A percentile compares a stretch with the other conserved stretches of the same genome.
These are phyloP conservation scores for Plagodis pulveraria DNA, from an alignment of 2,888 invertebrate species.

Conservation along the genomic window DNA sequence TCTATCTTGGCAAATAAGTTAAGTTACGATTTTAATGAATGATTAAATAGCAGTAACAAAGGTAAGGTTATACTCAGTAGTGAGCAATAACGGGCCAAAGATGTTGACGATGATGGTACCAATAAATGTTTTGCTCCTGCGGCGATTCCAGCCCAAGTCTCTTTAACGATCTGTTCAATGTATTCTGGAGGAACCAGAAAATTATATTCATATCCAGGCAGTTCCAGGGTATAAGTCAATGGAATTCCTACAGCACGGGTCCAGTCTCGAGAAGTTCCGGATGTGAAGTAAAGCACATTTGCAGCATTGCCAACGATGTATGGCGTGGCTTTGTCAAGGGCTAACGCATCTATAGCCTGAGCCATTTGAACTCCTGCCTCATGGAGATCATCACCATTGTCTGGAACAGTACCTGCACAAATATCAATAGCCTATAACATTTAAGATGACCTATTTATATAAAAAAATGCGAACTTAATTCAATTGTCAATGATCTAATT, in stretches of 20 bases:
- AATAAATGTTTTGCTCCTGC: slow-evolving; percentile 65
- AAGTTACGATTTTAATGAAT: too few relatives aligned
- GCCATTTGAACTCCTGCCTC: slow-evolving; percentile 70
- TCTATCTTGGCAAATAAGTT: too few relatives aligned
- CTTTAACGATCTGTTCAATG: slow-evolving; percentile 83
- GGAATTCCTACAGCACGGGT: slow-evolving; percentile 84
- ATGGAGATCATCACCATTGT: slow-evolving; percentile 77
- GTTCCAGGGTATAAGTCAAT: slow-evolving; percentile 87
- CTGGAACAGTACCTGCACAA: slow-evolving; percentile 72
- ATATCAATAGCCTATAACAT: neutral
- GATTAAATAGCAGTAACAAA: too few relatives aligned
- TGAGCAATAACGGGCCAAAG: too few relatives aligned
- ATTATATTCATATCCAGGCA: slow-evolving; percentile 84
- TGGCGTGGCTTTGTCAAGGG: slow-evolving; percentile 62
- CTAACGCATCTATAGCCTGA: slow-evolving; percentile 70
- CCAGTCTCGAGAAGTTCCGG: slow-evolving; percentile 90
- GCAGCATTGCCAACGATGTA: slow-evolving; percentile 86
- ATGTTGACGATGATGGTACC: too few relatives aligned
- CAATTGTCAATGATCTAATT: too few relatives aligned
- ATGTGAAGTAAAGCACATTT: slow-evolving; percentile 82
- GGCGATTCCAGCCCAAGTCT: slow-evolving; percentile 86
- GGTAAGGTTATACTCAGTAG: too few relatives aligned
- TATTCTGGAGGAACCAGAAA: slow-evolving; percentile 85
- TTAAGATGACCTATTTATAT: too few relatives aligned
- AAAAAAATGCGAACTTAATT: too few relatives aligned